Conservation (phyloP, 2,888 invertebrate species). For the Andrena camellia region DNA sequence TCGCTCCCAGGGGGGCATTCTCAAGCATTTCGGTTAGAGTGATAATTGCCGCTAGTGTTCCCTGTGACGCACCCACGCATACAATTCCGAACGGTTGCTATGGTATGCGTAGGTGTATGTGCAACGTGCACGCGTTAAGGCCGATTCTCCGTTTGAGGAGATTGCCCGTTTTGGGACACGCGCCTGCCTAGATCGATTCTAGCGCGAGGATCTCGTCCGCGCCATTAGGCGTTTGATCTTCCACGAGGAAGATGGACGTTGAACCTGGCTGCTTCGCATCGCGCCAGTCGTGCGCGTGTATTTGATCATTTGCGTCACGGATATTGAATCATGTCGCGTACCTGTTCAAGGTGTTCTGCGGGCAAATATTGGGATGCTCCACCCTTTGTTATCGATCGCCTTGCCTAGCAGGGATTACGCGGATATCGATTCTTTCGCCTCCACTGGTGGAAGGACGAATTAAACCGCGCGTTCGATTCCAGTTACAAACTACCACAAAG, state of each 20-base stretch:
- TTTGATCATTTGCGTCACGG: conserved; percentile 37
- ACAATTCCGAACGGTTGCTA: conserved; percentile 17
- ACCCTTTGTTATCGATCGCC: conserved; percentile 27
- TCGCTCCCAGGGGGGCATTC: conserved; percentile 42
- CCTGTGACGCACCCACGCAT: conserved; percentile 44
- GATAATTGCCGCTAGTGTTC: conserved; percentile 80
- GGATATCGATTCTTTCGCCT: background rate
- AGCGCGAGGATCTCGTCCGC: conserved; percentile 25
- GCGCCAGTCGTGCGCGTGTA: conserved; percentile 2
- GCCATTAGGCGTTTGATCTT: conserved; percentile 40
- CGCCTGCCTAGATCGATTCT: conserved; percentile 44
- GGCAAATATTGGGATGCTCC: conserved; percentile 22
- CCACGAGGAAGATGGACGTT: conserved; percentile 22
- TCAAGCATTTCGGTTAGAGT: conserved; percentile 77
- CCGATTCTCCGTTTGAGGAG: background rate
- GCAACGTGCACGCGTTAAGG: conserved; percentile 35
- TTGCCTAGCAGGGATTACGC: background rate
- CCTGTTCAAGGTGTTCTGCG: conserved; percentile 28
- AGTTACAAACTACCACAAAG: no score
- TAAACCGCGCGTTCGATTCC: no score
- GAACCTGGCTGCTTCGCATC: conserved; percentile 8
- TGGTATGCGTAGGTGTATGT: conserved; percentile 39
- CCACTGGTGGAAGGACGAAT: background rate
- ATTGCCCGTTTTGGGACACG: background rate
- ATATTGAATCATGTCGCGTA: conserved; percentile 42